Evolutionary conservation across 2,888 invertebrate species (phyloP).

Genomic region (Diaprepes abbreviatus): DNA sequence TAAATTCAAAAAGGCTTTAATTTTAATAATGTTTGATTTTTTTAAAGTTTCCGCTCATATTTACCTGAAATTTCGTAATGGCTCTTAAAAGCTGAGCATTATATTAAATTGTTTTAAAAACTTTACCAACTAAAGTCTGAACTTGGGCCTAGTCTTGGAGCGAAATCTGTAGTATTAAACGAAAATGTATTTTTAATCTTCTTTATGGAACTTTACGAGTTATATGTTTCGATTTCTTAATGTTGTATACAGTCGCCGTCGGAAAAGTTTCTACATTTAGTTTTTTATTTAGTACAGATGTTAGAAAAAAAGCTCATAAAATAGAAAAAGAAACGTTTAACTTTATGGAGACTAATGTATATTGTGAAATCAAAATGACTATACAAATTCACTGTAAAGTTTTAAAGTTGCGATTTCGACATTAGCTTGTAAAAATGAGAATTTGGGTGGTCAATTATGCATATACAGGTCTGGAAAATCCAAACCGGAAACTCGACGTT

Average conservation of each 20-base stretch:
- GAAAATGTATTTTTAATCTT: conserved; percentile 29
- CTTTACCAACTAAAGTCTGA: neutral
- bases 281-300: neutral
- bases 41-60: neutral
- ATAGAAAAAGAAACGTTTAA: neutral
- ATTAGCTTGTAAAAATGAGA: too few species aligned
- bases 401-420: too few species aligned
- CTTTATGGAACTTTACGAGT: conserved; percentile 11
- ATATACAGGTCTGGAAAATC: too few species aligned
- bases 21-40: neutral
- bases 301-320: neutral
- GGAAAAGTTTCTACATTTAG: neutral
- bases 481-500: too few species aligned
- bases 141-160: neutral
- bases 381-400: too few species aligned
- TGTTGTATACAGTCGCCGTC: neutral
- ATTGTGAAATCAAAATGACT: too few species aligned
- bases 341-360: too few species aligned
- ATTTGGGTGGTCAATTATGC: too few species aligned
- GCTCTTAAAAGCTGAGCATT: conserved; percentile 13
- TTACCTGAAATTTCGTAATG: neutral
- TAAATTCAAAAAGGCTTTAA: neutral
- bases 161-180: conserved; percentile 2
- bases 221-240: conserved; percentile 22
- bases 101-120: conserved; percentile 23